Evolutionary conservation across 1,140 invertebrate genomes (phyloP).

Genomic region (Hyposmocoma kahamanoa): DNA sequence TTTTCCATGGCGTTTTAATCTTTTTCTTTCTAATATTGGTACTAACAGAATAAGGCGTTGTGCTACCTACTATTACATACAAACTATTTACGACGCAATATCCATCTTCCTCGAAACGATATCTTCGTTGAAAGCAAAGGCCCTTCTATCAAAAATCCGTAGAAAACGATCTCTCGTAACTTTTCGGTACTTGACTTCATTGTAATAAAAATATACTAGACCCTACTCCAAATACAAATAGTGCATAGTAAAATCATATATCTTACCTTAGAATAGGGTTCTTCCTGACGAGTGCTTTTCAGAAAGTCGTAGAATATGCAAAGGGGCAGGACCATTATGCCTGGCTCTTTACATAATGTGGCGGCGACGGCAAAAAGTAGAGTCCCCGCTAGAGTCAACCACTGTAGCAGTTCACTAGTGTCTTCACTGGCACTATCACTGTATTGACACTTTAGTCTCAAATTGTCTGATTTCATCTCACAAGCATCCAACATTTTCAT

Average conservation of each 20-base stretch:
- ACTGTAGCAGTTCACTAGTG: constrained; percentile 63
- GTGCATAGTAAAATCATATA: constrained; percentile 21
- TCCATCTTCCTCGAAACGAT: constrained; percentile 23
- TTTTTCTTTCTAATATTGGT: no score
- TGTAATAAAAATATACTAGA: constrained; percentile 24
- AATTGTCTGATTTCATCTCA: constrained; percentile 39
- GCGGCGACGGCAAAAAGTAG: constrained; percentile 79
- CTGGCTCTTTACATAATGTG: constrained; percentile 93
- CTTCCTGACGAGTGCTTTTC: constrained; percentile 61
- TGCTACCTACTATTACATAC: no score
- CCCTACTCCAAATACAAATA: constrained; percentile 11
- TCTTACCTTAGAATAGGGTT: constrained; percentile 67
- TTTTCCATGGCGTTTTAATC: no score
- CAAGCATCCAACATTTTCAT: constrained; percentile 52
- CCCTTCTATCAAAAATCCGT: constrained; percentile 31
- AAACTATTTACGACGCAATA: constrained; percentile 23
- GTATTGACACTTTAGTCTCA: constrained; percentile 58
- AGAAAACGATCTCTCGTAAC: constrained; percentile 28
- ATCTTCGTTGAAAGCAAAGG: constrained; percentile 27
- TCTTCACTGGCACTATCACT: constrained; percentile 60
- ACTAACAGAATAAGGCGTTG: no score
- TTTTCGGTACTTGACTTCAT: constrained; percentile 32
- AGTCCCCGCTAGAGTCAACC: constrained; percentile 75
- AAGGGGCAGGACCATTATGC: constrained; percentile 91
- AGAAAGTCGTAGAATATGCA: constrained; percentile 86